A percentile compares a stretch with the other conserved stretches of the same genome.
phyloP scores from a whole-genome alignment of 2,888 invertebrate species.

The Noctua janthina region DNA sequence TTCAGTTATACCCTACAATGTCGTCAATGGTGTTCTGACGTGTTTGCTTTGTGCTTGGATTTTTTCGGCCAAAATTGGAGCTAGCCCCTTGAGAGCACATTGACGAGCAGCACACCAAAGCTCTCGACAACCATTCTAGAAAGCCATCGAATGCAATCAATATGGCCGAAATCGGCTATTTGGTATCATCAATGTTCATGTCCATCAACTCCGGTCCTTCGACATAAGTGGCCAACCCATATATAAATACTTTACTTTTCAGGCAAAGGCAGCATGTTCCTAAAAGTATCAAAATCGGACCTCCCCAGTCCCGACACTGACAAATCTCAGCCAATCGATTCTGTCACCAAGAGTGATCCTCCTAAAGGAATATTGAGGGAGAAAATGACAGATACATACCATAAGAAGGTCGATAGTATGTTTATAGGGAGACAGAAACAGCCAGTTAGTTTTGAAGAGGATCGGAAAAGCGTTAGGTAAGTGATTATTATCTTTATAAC shows the following conservation, averaged over 20 bases:
- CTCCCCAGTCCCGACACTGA: conserved; percentile 87
- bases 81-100: neutral
- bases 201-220: neutral
- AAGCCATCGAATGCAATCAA: neutral
- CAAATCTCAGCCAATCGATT: conserved; percentile 83
- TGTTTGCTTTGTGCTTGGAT: neutral
- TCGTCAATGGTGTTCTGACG: neutral
- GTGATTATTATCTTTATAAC: neutral
- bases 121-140: neutral
- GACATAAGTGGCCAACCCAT: neutral
- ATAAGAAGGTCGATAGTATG: conserved; percentile 78
- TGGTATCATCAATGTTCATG: too few species aligned
- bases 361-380: conserved; percentile 92
- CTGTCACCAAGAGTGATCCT: conserved; percentile 86
- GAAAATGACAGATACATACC: conserved; percentile 83
- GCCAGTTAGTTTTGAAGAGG: conserved; percentile 91
- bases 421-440: conserved; percentile 77
- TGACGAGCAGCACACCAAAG: neutral
- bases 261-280: conserved; percentile 87
- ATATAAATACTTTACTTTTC: conserved; percentile 22
- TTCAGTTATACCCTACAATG: neutral
- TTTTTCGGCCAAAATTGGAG: neutral
- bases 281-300: conserved; percentile 82
- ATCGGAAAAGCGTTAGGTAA: conserved; percentile 93
- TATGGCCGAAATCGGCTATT: neutral